A percentile compares a stretch with the other conserved stretches of the same genome.
Evolutionary conservation across 2,797 vertebrate genomes (phyloP).

Genomic region (Brachyrhaphis roseni): DNA sequence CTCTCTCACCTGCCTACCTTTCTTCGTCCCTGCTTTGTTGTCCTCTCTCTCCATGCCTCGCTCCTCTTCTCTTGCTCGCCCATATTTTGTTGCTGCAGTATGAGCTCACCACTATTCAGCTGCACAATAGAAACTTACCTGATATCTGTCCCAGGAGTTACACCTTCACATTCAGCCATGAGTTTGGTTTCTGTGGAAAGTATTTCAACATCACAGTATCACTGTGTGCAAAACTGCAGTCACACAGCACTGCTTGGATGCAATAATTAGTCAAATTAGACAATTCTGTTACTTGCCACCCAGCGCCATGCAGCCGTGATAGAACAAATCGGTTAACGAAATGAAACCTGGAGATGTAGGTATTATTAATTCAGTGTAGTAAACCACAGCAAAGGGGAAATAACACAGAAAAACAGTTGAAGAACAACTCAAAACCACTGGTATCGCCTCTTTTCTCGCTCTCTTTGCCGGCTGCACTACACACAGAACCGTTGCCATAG

Average conservation of each 20-base stretch:
- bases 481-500: too few species aligned
- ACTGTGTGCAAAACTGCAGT: background rate
- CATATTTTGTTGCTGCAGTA: slow-evolving; percentile 67
- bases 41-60: slow-evolving; percentile 5
- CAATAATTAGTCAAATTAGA: background rate
- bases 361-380: too few species aligned
- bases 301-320: too few species aligned
- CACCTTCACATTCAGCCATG: slow-evolving; percentile 29
- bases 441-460: too few species aligned
- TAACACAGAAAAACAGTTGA: too few species aligned
- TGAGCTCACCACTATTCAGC: slow-evolving; percentile 61
- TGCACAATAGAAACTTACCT: slow-evolving; percentile 46
- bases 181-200: slow-evolving; percentile 18
- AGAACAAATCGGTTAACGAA: too few species aligned
- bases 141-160: slow-evolving; percentile 40
- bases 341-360: too few species aligned
- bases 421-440: too few species aligned
- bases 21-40: slow-evolving; percentile 20
- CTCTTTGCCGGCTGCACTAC: too few species aligned
- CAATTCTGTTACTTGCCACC: too few species aligned
- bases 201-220: background rate
- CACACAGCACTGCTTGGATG: background rate
- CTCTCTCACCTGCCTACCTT: slow-evolving; percentile 18
- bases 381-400: too few species aligned
- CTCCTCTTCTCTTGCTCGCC: slow-evolving; percentile 24